Conservation (phyloP, 2,888 invertebrate species). For the Platycheirus albimanus region DNA sequence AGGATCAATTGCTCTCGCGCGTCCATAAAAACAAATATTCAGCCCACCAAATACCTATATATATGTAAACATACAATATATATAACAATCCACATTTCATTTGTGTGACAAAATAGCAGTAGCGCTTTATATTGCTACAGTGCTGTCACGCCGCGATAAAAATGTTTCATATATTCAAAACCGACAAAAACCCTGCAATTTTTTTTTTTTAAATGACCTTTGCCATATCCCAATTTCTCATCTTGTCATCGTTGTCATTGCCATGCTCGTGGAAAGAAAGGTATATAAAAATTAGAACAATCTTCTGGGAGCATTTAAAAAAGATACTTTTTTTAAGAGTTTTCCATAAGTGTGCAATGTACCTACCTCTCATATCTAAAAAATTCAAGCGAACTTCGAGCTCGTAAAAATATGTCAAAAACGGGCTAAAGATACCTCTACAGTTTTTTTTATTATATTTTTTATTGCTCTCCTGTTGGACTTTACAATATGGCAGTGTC, state of each 20-base stretch:
- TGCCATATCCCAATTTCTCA: slow-evolving; percentile 14
- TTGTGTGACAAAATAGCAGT: slow-evolving; percentile 4
- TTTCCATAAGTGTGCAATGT: slow-evolving; percentile 32
- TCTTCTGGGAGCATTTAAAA: slow-evolving; percentile 71
- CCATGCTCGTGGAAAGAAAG: slow-evolving; percentile 14
- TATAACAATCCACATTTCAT: slow-evolving; percentile 33
- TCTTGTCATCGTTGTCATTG: neutral
- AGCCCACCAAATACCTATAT: slow-evolving; percentile 24
- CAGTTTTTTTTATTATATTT: slow-evolving; percentile 12
- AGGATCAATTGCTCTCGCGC: slow-evolving; percentile 64
- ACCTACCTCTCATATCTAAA: slow-evolving; percentile 24
- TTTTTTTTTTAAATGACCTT: slow-evolving; percentile 54
- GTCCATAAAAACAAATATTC: slow-evolving; percentile 64
- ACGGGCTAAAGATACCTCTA: neutral
- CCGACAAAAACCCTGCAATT: slow-evolving; percentile 24
- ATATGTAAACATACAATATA: too few relatives aligned
- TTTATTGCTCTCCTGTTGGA: slow-evolving; percentile 69
- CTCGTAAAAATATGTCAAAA: slow-evolving; percentile 68
- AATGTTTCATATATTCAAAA: slow-evolving; percentile 36
- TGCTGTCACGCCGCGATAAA: slow-evolving; percentile 45
- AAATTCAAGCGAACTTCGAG: slow-evolving; percentile 57
- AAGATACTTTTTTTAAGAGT: slow-evolving; percentile 26
- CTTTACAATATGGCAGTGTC: slow-evolving; percentile 41
- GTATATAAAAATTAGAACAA: slow-evolving; percentile 57
- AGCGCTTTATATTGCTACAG: neutral